Base-by-base conservation (phyloP, 2,797 vertebrate genomes). In the Lophotriccus pileatus region DNA sequence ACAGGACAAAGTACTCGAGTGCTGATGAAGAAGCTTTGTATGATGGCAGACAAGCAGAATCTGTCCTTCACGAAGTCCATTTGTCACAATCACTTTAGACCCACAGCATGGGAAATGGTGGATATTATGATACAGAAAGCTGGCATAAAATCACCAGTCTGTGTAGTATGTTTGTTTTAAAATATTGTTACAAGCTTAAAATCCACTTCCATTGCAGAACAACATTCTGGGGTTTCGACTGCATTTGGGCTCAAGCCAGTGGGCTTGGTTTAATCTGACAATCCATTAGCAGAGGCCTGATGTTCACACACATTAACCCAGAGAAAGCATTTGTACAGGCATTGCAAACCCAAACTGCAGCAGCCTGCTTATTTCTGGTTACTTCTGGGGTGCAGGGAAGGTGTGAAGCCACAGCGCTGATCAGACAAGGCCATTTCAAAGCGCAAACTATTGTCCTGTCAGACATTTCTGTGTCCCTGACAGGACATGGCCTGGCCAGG, bases 61-160 rank as follows among this genome's bases (percentile, higher is more conserved):
- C 39, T 34, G 32, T 72, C 76, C 46, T 77, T 74, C n/a, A 70
- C 21, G 52, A 90, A 62, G 25, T 74, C 36, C 9, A 14, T 47
- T 77, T 37, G 19, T 32, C 58, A 47, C 7, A 46, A 83, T 58
- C 39, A 15, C 39, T 72, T 90, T 15, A 87, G 70, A 72, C 8
- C 50, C 6, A 0, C 7, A 73, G 50, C 23, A 46, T 36, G 44
- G 6, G 1, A 66, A 89, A 84, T 7, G 0, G 0, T 2, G 14
- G 49, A 37, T 41, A 88, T n/a, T 28, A 21, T 64, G 72, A 7
- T 19, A 46, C 1, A 20, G 91, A 89, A 84, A 89, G 17, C 46
- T 86, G 58, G 53, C 69, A 69, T 22, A 37, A 78, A 72, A 68
- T 43, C 76, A 67, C 69, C 41, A 12, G 18, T 59, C 41, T 56